Conservation (phyloP, 2,113 vertebrate genomes). For the Cebidichthys violaceus region DNA sequence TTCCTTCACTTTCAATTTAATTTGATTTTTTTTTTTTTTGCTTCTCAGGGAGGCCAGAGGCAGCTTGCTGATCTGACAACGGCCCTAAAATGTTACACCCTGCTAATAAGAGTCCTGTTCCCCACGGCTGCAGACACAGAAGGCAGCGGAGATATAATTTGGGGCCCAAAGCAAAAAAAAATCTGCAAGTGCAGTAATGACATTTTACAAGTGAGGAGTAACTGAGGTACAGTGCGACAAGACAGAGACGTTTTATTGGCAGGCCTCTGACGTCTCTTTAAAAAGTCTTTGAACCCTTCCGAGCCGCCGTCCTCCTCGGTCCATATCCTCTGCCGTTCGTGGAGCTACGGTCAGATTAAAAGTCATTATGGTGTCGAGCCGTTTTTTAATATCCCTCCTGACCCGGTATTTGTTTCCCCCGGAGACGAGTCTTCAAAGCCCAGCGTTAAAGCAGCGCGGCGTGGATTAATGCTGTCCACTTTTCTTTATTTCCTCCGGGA, state of each 20-base stretch:
- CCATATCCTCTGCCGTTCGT: constrained; percentile 34
- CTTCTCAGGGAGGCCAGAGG: neutral
- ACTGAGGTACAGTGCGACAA: neutral
- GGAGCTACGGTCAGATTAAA: constrained; percentile 55
- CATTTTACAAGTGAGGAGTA: constrained; percentile 5
- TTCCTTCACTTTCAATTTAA: constrained; percentile 7
- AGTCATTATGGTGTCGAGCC: constrained; percentile 59
- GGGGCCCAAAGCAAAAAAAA: neutral
- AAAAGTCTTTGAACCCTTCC: neutral
- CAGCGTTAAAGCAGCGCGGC: constrained; percentile 59
- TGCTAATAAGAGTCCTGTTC: constrained; percentile 8
- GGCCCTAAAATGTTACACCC: neutral
- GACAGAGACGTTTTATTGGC: neutral
- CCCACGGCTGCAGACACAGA: constrained; percentile 1
- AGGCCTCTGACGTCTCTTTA: neutral
- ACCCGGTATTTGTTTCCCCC: constrained; percentile 72
- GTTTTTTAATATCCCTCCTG: constrained; percentile 62
- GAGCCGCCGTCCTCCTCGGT: neutral
- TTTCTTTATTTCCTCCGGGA: constrained; percentile 79
- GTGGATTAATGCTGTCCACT: constrained; percentile 67
- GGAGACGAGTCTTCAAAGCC: constrained; percentile 65
- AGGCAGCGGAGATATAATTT: constrained; percentile 9
- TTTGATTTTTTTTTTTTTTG: neutral
- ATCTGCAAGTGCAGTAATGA: neutral
- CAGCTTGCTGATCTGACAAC: constrained; percentile 18